Conservation (phyloP, 2,888 invertebrate species). For the Microctonus hyperodae region DNA sequence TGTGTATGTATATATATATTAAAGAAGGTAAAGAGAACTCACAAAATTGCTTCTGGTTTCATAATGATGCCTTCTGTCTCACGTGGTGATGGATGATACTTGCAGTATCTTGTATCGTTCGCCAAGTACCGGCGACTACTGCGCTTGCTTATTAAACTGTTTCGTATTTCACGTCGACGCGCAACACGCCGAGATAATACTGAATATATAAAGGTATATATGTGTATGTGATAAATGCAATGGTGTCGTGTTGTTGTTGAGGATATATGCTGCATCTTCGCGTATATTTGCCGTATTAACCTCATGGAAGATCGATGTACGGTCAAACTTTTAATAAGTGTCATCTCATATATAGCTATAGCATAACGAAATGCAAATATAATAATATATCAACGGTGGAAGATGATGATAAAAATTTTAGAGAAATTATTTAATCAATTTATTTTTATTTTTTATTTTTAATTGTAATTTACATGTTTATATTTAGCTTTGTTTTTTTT, state of each 20-base stretch:
- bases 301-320: constrained; percentile 47
- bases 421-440: too few species aligned
- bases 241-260: constrained; percentile 6
- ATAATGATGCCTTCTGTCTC: constrained; percentile 48
- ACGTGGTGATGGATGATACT: constrained; percentile 52
- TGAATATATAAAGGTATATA: constrained; percentile 13
- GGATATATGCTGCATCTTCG: background rate
- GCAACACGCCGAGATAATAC: constrained; percentile 43
- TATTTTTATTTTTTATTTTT: too few species aligned
- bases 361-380: background rate
- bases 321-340: constrained; percentile 52
- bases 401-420: too few species aligned
- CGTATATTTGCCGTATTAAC: background rate
- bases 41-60: constrained; percentile 39
- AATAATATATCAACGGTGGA: background rate
- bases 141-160: constrained; percentile 56
- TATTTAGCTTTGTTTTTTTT: too few species aligned
- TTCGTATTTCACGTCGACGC: constrained; percentile 52
- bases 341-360: constrained; percentile 40
- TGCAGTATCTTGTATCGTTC: constrained; percentile 51
- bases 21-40: constrained; percentile 12
- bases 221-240: constrained; percentile 27
- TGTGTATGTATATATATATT: constrained; percentile 14
- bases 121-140: constrained; percentile 44
- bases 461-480: too few species aligned